Percentiles rank a stretch among this genome's conserved stretches.
Evolutionary conservation across 2,797 vertebrate genomes (phyloP).

Genomic region (Crocodylus rhombifer): DNA sequence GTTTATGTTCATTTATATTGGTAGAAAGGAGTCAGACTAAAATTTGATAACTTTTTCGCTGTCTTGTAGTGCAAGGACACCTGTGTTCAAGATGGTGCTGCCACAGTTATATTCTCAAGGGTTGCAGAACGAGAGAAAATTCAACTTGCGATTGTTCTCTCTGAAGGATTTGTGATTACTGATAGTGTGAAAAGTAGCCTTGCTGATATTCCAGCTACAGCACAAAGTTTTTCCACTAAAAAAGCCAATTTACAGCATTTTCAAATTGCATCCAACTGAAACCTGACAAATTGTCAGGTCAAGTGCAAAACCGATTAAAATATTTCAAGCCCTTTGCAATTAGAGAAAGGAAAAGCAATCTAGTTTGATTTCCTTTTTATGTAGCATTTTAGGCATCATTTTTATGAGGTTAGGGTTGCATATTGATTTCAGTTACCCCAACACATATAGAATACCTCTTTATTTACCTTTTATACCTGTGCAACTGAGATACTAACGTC

Average conservation of each 20-base stretch:
- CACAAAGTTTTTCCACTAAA: background rate
- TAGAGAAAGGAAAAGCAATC: background rate
- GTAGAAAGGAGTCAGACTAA: background rate
- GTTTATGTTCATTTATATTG: background rate
- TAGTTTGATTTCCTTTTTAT: background rate
- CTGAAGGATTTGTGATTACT: background rate
- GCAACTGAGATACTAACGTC: background rate
- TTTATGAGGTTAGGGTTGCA: background rate
- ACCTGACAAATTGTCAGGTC: background rate
- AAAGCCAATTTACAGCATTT: background rate
- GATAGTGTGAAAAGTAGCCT: background rate
- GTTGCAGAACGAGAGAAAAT: background rate
- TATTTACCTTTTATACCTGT: background rate
- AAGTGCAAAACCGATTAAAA: background rate
- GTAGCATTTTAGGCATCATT: background rate
- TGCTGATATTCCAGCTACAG: background rate
- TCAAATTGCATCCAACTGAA: background rate
- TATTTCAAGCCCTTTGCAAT: background rate
- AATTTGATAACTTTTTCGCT: background rate
- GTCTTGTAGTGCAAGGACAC: background rate
- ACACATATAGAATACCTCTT: background rate
- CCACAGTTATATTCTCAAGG: background rate
- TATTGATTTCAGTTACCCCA: background rate
- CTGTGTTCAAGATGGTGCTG: background rate
- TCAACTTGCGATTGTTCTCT: background rate